Percentiles rank a stretch among this genome's conserved stretches.
Evolutionary conservation across 1,140 invertebrate species (phyloP).

Genomic region (Drosophila nigromelanica): DNA sequence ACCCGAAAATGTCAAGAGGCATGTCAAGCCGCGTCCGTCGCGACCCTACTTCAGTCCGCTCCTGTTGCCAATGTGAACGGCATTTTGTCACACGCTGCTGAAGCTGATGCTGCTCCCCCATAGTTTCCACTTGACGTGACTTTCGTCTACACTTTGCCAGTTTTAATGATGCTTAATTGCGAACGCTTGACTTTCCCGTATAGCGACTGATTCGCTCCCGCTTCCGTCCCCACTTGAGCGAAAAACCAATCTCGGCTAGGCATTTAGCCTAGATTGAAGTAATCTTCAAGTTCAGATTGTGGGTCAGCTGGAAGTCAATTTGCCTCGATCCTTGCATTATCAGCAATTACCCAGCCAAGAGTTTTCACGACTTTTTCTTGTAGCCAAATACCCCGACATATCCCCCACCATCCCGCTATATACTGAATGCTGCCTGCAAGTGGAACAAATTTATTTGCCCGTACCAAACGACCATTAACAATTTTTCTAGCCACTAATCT

Average conservation of each 20-base stretch:
- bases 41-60: neutral
- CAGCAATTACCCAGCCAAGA: constrained; percentile 66
- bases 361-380: constrained; percentile 71
- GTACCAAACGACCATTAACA: constrained; percentile 69
- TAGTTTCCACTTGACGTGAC: constrained; percentile 10
- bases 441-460: constrained; percentile 76
- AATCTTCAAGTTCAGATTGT: constrained; percentile 70
- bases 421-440: constrained; percentile 33
- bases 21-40: constrained; percentile 32
- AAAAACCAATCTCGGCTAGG: constrained; percentile 50
- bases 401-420: neutral
- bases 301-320: constrained; percentile 71
- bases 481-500: constrained; percentile 75
- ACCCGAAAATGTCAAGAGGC: constrained; percentile 43
- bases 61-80: constrained; percentile 13
- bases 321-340: constrained; percentile 64
- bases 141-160: neutral
- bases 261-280: constrained; percentile 63
- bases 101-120: neutral
- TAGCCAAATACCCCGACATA: constrained; percentile 16
- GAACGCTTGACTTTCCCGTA: neutral
- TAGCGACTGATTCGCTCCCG: too few relatives aligned
- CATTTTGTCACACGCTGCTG: constrained; percentile 47
- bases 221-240: neutral
- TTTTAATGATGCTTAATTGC: constrained; percentile 52